Base-by-base conservation (phyloP, 2,113 vertebrate genomes). In the Limnothrissa miodon region DNA sequence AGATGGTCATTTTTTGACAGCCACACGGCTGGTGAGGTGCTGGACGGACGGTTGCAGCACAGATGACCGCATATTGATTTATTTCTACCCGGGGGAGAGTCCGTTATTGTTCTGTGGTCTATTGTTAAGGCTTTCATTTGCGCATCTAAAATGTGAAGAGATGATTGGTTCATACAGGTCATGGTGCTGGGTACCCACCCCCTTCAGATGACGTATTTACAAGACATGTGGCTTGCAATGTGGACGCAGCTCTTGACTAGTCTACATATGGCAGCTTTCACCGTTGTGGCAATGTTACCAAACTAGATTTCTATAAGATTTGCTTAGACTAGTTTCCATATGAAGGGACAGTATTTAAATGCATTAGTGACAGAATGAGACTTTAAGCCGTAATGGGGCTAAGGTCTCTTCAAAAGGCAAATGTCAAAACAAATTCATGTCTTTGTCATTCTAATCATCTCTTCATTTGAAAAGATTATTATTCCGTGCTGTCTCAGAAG, bases 31-130 rank as follows among this genome's bases (percentile, higher is more conserved):
- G 78, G 17, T 25, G 83, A 74, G 78, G 78, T 42, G 44, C 42
- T 85, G 81, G 82, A 84, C 78, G 33, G 66, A 84, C 78, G 33
- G 66, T 74, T 74, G 66, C 29, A 23, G 81, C 84, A 46, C 86
- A 87, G 81, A 87, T 83, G 89, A 87, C 81, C 11, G 8, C 80
- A 56, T 79, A 90, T 88, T 88, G 86, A 90, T 87, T 80, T 79
- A 23, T 78, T 23, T 36, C 48, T 17, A 19, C 46, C 84, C 87
- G 66, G n/a, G 59, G 78, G 79, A 83, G 70, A 6, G 66, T 13
- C 59, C 79, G 81, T 39, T 78, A 87, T 88, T 89, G 87, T 89
- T 45, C 83, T 42, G 10, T 78, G 85, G 85, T 88, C 88, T 74
- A 83, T 78, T 78, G 83, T 83, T 82, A 78, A 84, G 83, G 84